phyloP scores from a whole-genome alignment of 2,888 invertebrate species.

The Tortricodes alternella region DNA sequence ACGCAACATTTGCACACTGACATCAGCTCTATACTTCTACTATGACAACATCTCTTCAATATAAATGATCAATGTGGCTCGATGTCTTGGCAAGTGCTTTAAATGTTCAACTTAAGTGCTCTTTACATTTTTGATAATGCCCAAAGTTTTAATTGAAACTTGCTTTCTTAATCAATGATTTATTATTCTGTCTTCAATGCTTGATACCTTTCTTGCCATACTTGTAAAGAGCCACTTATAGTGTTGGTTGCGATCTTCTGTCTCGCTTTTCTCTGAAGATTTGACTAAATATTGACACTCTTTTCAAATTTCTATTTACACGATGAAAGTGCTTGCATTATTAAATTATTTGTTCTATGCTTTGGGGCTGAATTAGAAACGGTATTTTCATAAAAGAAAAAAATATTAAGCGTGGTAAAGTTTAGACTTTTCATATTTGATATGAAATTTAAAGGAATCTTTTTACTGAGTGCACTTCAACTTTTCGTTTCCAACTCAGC shows the following conservation, averaged over 20 bases:
- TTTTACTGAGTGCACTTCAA: background rate
- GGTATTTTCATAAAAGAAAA: background rate
- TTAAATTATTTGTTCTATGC: slow-evolving; percentile 57
- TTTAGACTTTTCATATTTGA: too few relatives aligned
- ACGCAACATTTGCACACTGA: slow-evolving; percentile 50
- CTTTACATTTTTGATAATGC: slow-evolving; percentile 54
- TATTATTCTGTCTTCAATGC: background rate
- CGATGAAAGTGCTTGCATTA: slow-evolving; percentile 67
- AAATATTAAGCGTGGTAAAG: too few relatives aligned
- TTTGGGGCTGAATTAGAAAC: slow-evolving; percentile 52
- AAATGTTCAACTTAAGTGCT: slow-evolving; percentile 59
- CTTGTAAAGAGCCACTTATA: slow-evolving; percentile 57
- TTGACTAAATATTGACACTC: slow-evolving; percentile 50
- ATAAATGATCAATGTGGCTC: slow-evolving; percentile 67
- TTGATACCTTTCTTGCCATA: too few relatives aligned
- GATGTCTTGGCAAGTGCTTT: slow-evolving; percentile 75
- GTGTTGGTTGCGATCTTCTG: slow-evolving; percentile 60
- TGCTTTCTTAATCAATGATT: too few relatives aligned
- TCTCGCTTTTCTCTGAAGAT: slow-evolving; percentile 63
- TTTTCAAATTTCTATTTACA: slow-evolving; percentile 58
- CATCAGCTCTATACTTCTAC: slow-evolving; percentile 43
- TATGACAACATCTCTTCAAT: slow-evolving; percentile 43
- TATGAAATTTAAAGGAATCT: too few relatives aligned
- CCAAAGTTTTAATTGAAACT: too few relatives aligned
- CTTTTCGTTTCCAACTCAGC: slow-evolving; percentile 43